These are phyloP conservation scores for Podargus strigoides DNA, from an alignment of 2,797 vertebrate genomes.

Conservation along the genomic window DNA sequence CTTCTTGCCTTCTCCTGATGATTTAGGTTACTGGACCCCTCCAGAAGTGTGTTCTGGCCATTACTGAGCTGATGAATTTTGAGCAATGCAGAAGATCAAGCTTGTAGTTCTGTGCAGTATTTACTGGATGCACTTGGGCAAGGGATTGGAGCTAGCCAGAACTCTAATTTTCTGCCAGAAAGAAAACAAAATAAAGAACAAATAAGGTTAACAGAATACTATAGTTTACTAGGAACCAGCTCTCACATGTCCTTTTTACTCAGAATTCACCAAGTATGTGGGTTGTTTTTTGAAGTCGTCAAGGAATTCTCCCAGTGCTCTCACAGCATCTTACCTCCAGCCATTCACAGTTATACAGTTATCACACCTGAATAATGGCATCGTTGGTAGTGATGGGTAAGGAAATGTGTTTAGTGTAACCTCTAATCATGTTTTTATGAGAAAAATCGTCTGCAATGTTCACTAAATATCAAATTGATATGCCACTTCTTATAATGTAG, in stretches of 20 bases:
- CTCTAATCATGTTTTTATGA: not conserved
- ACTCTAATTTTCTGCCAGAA: not conserved
- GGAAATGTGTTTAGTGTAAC: not conserved
- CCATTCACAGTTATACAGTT: not conserved
- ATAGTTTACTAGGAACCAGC: not conserved
- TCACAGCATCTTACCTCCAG: not conserved
- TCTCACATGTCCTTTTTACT: not conserved
- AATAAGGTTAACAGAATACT: not conserved
- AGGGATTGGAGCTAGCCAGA: not conserved
- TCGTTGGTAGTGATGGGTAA: not conserved
- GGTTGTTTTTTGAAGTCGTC: not conserved
- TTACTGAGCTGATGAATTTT: not conserved
- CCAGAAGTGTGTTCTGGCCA: not conserved
- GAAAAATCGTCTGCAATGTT: not conserved
- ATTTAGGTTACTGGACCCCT: not conserved
- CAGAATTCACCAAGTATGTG: not conserved
- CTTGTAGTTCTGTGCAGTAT: not conserved
- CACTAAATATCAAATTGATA: not conserved
- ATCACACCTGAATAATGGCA: not conserved
- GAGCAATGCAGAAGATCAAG: not conserved
- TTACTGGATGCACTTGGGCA: not conserved
- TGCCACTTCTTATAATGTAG: not conserved
- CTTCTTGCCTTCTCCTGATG: not conserved
- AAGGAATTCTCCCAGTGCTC: not conserved
- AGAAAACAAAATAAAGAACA: not conserved